Evolutionary conservation across 2,888 invertebrate species (phyloP), one percentile per base, ranked within the genome.

Genomic region (Cryptops parisi): DNA sequence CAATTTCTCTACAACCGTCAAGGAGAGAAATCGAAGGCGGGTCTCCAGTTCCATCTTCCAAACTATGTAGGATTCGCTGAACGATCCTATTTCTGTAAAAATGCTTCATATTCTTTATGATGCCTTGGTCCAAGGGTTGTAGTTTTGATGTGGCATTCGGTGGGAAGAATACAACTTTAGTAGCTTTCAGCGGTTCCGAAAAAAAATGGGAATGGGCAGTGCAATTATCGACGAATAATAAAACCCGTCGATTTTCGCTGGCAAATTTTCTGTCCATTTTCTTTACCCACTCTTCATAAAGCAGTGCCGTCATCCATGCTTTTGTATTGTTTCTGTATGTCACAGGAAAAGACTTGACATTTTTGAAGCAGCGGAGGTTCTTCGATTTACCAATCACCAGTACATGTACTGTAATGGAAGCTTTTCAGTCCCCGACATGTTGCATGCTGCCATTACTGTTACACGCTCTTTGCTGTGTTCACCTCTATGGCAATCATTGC

Each of bases 91-190:
- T 55, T 17, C 53, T 21, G 44, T 59, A 62, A 53, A 66, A 49
- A 26, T 33, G 22, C 49, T 63, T 63, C 21, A 59, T 47, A 52
- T 54, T 47, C 41, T 55, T 53, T 26, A 62, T 62, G 3, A 60
- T 53, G n/a, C 60, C 57, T 54, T 59, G 57, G 45, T 60, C 60
- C 58, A 58, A 54, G 15, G 60, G 56, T 39, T 60, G 57, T n/a
- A 58, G 39, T 12, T 47, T 26, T 12, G 60, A 61, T 3, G 63
- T 65, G 12, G 61, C 61, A 55, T 63, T 64, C 51, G 63, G 41
- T 43, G 65, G 64, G 21, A 65, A 53, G 62, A 65, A 66, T 56
- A 61, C 62, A 4, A 64, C 57, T 57, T 61, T 60, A 53, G 57
- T 61, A 57, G 61, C 52, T 47, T 58, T 60, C 44, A 64, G 56